Evolutionary conservation across 2,113 vertebrate genomes (phyloP).

Genomic region (Anarhynchus alexandrinus): DNA sequence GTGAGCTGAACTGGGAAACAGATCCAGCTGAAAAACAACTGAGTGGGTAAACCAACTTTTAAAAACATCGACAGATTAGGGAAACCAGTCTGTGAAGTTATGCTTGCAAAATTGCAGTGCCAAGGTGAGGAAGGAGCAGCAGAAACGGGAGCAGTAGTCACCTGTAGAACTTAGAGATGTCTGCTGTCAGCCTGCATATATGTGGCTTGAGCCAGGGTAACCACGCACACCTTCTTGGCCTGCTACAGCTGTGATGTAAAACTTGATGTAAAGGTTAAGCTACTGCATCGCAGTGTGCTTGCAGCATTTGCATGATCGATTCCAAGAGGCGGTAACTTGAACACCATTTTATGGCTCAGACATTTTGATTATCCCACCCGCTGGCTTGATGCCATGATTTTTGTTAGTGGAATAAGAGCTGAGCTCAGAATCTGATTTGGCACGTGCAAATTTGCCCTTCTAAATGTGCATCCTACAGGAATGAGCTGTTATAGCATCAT

Average conservation of each 20-base stretch:
- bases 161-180: neutral
- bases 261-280: neutral
- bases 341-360: slow-evolving; percentile 2
- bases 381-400: neutral
- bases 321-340: neutral
- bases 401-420: neutral
- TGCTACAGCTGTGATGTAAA: neutral
- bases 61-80: neutral
- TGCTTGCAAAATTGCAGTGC: neutral
- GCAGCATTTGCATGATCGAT: neutral
- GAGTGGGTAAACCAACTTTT: neutral
- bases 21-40: neutral
- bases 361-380: slow-evolving; percentile 11
- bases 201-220: neutral
- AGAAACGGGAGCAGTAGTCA: neutral
- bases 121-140: neutral
- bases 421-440: slow-evolving; percentile 4
- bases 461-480: neutral
- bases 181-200: neutral
- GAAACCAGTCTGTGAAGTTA: neutral
- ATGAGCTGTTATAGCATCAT: neutral
- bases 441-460: neutral
- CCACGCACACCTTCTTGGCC: neutral
- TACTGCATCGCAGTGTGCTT: neutral
- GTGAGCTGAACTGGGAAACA: neutral